Conservation (phyloP, 1,140 invertebrate genomes). For the Heliothis subflexa region DNA sequence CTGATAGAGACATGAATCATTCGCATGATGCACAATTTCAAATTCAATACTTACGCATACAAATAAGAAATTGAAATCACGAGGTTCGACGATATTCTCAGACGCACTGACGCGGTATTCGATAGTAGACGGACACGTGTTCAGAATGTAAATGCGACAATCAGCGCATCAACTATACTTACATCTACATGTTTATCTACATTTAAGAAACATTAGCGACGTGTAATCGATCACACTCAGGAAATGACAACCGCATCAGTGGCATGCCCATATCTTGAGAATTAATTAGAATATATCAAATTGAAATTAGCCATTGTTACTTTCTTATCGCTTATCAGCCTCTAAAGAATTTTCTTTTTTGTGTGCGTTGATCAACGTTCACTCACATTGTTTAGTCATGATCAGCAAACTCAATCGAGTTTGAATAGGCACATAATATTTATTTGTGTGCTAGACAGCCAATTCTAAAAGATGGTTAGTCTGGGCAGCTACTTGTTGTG, state of each 20-base stretch:
- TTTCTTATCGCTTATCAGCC: slow-evolving; percentile 9
- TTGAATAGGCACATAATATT: slow-evolving; percentile 15
- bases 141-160: slow-evolving; percentile 37
- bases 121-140: slow-evolving; percentile 40
- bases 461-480: slow-evolving; percentile 67
- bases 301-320: slow-evolving; percentile 8
- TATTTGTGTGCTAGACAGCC: slow-evolving; percentile 68
- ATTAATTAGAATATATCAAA: slow-evolving; percentile 27
- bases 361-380: not conserved
- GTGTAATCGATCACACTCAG: slow-evolving; percentile 30
- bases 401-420: slow-evolving; percentile 51
- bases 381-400: slow-evolving; percentile 46
- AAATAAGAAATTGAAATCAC: slow-evolving; percentile 48
- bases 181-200: slow-evolving; percentile 17
- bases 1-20: slow-evolving; percentile 33
- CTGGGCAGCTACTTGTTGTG: slow-evolving; percentile 79
- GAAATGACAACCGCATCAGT: slow-evolving; percentile 1
- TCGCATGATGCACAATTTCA: slow-evolving; percentile 25
- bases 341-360: slow-evolving; percentile 13
- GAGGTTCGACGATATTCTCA: slow-evolving; percentile 41
- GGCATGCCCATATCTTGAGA: not conserved
- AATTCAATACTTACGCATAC: slow-evolving; percentile 30
- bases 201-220: slow-evolving; percentile 16
- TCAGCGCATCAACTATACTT: slow-evolving; percentile 24
- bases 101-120: slow-evolving; percentile 46